Conservation (phyloP, 1,140 invertebrate species). For the Bombyx mori region ASM3026992v2 NC_085120.1:328001-328500, state of each 20-base stretch:
- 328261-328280: constrained; percentile 65
- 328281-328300: constrained; percentile 33
- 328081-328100: too few relatives aligned
- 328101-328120: too few relatives aligned
- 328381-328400: constrained; percentile 74
- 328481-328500: too few relatives aligned
- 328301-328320: constrained; percentile 55
- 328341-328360: constrained; percentile 76
- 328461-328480: too few relatives aligned
- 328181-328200: constrained; percentile 66
- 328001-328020: too few relatives aligned
- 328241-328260: constrained; percentile 79
- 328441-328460: too few relatives aligned
- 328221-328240: constrained; percentile 79
- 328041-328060: too few relatives aligned
- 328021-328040: too few relatives aligned
- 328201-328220: constrained; percentile 78
- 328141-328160: constrained; percentile 6
- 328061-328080: too few relatives aligned
- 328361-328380: constrained; percentile 79
- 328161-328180: constrained; percentile 37
- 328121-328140: background rate
- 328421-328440: too few relatives aligned
- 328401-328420: background rate
- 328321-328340: constrained; percentile 82